These are phyloP conservation scores for Gallinago stenura DNA, from an alignment of 2,797 vertebrate species.

Conservation along the genomic window DNA sequence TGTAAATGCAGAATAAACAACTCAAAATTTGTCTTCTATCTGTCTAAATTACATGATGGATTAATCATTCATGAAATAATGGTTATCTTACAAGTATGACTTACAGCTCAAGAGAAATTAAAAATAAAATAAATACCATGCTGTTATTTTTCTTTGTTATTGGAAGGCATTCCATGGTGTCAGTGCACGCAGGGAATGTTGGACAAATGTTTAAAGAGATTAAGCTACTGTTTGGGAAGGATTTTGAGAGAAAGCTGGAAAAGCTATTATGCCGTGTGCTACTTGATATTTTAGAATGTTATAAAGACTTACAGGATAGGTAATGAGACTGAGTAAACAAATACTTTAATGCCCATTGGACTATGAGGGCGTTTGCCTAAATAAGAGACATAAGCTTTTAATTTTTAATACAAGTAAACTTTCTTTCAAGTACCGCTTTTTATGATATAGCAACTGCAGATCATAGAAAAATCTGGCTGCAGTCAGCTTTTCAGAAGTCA, in stretches of 20 bases:
- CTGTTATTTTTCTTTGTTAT: slow-evolving; percentile 3
- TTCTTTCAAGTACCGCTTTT: not conserved
- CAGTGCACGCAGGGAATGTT: not conserved
- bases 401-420: slow-evolving; percentile 3
- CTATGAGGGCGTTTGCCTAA: not conserved
- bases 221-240: slow-evolving; percentile 23
- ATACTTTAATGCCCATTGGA: not conserved
- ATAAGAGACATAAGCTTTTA: not conserved
- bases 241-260: slow-evolving; percentile 17
- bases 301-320: not conserved
- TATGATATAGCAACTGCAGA: not conserved
- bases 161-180: not conserved
- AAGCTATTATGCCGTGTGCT: not conserved
- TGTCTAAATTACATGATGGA: not conserved
- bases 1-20: not conserved
- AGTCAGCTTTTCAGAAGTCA: not conserved
- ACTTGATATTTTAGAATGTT: not conserved
- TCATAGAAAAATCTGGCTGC: not conserved
- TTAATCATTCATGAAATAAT: slow-evolving; percentile 25
- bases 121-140: not conserved
- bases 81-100: not conserved
- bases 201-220: slow-evolving; percentile 41
- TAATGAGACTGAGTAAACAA: not conserved
- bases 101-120: slow-evolving; percentile 15
- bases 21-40: not conserved